Evolutionary conservation across 2,888 invertebrate genomes (phyloP).

Genomic region (Synergus gifuensis): DNA sequence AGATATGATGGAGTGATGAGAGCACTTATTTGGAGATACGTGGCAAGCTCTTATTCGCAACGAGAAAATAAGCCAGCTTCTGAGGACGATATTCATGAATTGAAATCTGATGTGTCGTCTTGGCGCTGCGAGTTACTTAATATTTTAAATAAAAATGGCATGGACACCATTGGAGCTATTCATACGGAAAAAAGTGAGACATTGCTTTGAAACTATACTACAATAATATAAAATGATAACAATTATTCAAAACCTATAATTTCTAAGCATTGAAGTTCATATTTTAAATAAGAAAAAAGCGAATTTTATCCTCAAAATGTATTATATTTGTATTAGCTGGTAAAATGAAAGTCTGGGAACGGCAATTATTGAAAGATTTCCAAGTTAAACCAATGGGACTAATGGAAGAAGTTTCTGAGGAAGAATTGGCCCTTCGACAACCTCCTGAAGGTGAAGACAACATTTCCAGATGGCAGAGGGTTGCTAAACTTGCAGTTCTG

Average conservation of each 20-base stretch:
- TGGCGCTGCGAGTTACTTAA: conserved; percentile 95
- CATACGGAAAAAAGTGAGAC: conserved; percentile 85
- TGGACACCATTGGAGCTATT: conserved; percentile 88
- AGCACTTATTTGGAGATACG: conserved; percentile 94
- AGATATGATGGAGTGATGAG: conserved; percentile 91
- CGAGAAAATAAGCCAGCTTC: conserved; percentile 88
- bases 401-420: conserved; percentile 79
- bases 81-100: conserved; percentile 96
- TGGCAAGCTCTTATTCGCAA: conserved; percentile 91
- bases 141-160: conserved; percentile 91
- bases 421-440: conserved; percentile 74
- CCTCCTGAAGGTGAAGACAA: conserved; percentile 68
- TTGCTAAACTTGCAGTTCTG: conserved; percentile 86
- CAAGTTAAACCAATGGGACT: conserved; percentile 84
- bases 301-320: too few relatives aligned
- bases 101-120: conserved; percentile 95
- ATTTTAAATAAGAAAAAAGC: too few relatives aligned
- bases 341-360: conserved; percentile 90
- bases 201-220: too few relatives aligned
- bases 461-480: conserved; percentile 81
- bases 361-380: conserved; percentile 93
- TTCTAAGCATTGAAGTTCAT: not conserved
- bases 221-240: too few relatives aligned
- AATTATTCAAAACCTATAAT: not conserved
- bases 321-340: conserved; percentile 82